A percentile compares a stretch with the other conserved stretches of the same genome.
Conservation (phyloP, 35 echinoderm and acorn worm species). For the Ptychodera flava region DNA sequence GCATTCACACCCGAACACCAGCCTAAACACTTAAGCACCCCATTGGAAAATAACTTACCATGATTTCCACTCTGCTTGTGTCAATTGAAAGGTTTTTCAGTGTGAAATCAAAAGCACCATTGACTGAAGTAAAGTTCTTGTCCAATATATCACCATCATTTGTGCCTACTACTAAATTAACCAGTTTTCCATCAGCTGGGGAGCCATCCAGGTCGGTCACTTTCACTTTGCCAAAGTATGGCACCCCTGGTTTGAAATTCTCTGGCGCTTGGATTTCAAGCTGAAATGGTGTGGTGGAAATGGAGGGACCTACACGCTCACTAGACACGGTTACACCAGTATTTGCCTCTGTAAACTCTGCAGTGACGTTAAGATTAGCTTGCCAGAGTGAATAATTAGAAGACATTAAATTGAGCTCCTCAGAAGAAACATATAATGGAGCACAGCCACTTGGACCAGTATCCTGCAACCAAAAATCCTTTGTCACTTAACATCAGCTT, state of each 20-base stretch:
- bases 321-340: neutral
- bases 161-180: neutral
- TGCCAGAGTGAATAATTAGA: constrained; percentile 28
- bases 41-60: neutral
- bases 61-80: neutral
- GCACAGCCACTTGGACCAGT: constrained; percentile 27
- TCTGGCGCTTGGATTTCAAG: constrained; percentile 43
- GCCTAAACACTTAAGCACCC: no score
- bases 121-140: neutral
- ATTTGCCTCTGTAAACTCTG: constrained; percentile 30
- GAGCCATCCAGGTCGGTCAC: constrained; percentile 54
- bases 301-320: neutral
- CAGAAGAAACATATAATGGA: constrained; percentile 4
- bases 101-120: neutral
- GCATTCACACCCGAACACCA: no score
- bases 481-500: no score
- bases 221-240: constrained; percentile 69
- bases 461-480: no score
- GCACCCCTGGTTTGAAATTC: constrained; percentile 73
- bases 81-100: neutral
- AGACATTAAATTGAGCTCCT: neutral
- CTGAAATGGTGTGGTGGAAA: constrained; percentile 16
- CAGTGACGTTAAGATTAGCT: constrained; percentile 8
- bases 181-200: constrained; percentile 19
- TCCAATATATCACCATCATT: neutral